These are phyloP conservation scores for Desoria tigrina DNA, from an alignment of 2,888 invertebrate genomes.

Conservation along the genomic window DNA sequence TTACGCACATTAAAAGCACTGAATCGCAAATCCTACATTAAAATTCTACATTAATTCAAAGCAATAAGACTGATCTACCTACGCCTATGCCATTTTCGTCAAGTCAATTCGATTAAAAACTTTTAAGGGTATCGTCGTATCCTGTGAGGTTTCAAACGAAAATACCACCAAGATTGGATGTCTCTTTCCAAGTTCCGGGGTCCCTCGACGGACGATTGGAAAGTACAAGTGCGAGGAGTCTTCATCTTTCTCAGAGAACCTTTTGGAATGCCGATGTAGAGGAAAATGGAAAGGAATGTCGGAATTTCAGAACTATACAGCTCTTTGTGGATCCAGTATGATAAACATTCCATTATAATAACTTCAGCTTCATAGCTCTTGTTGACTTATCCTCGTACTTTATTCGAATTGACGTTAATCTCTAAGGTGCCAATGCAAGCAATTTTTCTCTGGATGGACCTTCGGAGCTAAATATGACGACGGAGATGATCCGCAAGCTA, in stretches of 20 bases:
- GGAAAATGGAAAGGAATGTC: constrained; percentile 39
- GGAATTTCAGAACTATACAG: constrained; percentile 34
- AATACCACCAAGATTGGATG: constrained; percentile 12
- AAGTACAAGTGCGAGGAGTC: constrained; percentile 37
- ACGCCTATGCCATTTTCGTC: too few species aligned
- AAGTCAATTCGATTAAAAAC: too few species aligned
- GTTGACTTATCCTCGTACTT: too few species aligned
- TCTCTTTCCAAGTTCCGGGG: neutral
- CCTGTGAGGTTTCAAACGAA: constrained; percentile 25
- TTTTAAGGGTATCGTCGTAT: constrained; percentile 39
- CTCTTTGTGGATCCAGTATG: constrained; percentile 7
- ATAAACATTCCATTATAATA: too few species aligned
- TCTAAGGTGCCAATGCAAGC: neutral
- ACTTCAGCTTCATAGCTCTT: neutral
- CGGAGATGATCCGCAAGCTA: constrained; percentile 18
- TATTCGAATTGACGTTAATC: too few species aligned
- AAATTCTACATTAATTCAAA: too few species aligned
- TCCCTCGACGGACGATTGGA: constrained; percentile 33
- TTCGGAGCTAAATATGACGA: constrained; percentile 29
- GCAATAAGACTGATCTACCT: too few species aligned
- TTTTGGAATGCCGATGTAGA: constrained; percentile 34
- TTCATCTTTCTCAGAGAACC: constrained; percentile 22
- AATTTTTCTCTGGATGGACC: constrained; percentile 35
- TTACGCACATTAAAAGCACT: too few species aligned
- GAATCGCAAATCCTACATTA: too few species aligned